These are phyloP conservation scores for Eumerus sabulonum DNA, from an alignment of 2,888 invertebrate species.

Conservation along the genomic window DNA sequence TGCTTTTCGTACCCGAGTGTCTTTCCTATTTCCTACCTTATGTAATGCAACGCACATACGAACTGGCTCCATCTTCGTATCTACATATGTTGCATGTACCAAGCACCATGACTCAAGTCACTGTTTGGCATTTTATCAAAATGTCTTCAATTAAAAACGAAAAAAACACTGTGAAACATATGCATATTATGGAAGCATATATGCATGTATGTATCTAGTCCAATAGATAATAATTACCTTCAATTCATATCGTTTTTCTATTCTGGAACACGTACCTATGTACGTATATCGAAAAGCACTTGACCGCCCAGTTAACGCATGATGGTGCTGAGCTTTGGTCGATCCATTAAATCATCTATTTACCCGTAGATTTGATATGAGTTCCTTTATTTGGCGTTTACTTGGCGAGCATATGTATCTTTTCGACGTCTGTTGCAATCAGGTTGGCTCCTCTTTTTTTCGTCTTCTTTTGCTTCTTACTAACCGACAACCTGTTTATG, in stretches of 20 bases:
- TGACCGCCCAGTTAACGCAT: constrained; percentile 8
- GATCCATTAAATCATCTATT: constrained; percentile 50
- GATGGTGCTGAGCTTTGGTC: constrained; percentile 6
- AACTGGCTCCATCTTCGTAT: background rate
- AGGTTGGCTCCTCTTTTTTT: constrained; percentile 11
- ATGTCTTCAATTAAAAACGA: constrained; percentile 42
- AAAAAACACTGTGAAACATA: too few relatives aligned
- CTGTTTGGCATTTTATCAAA: constrained; percentile 51
- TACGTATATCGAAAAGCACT: constrained; percentile 56
- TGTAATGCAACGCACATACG: background rate
- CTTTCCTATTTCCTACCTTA: constrained; percentile 2
- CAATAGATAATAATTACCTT: too few relatives aligned
- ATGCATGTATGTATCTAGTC: constrained; percentile 12
- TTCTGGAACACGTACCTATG: constrained; percentile 47
- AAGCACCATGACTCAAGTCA: constrained; percentile 11
- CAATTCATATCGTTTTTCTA: constrained; percentile 34
- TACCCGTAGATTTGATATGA: constrained; percentile 42
- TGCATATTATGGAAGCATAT: background rate
- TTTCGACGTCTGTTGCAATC: constrained; percentile 45
- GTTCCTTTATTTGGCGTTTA: background rate
- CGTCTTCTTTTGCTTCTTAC: constrained; percentile 1
- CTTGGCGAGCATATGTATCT: constrained; percentile 10
- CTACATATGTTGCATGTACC: constrained; percentile 19
- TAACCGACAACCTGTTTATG: constrained; percentile 52
- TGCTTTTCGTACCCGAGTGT: constrained; percentile 18